phyloP scores from a whole-genome alignment of 2,113 vertebrate genomes.

The Melanotaenia duboulayi region DNA sequence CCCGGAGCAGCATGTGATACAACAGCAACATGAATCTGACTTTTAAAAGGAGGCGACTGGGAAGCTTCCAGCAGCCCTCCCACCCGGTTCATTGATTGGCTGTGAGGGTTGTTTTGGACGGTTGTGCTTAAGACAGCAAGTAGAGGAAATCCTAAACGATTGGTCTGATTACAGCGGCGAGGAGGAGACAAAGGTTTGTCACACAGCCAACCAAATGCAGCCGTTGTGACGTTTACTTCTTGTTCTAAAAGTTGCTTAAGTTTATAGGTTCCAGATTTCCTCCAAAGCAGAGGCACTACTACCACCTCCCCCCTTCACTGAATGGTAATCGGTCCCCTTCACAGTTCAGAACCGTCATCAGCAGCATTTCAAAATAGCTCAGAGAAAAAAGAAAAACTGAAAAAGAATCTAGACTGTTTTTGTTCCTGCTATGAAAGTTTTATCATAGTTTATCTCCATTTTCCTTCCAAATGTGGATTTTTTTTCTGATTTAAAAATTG shows the following conservation, averaged over 20 bases:
- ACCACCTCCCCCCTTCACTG: conserved; percentile 50
- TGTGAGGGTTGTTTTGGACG: conserved; percentile 38
- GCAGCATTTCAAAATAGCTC: conserved; percentile 32
- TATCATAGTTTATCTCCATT: conserved; percentile 5
- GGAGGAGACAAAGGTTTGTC: conserved; percentile 75
- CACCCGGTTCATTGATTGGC: conserved; percentile 76
- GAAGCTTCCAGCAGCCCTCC: conserved; percentile 67
- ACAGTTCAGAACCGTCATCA: conserved; percentile 45
- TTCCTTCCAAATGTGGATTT: conserved; percentile 5
- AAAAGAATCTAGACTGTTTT: conserved; percentile 28
- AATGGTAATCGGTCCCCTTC: conserved; percentile 27
- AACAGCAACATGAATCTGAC: conserved; percentile 67
- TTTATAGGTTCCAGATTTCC: conserved; percentile 94
- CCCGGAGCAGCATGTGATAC: conserved; percentile 65
- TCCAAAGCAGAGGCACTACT: conserved; percentile 60
- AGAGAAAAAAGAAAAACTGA: not conserved
- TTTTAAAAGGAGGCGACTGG: conserved; percentile 77
- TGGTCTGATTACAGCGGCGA: conserved; percentile 66
- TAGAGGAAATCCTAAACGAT: conserved; percentile 63
- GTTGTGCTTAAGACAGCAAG: conserved; percentile 68
- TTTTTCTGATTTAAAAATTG: not conserved
- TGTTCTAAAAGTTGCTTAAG: conserved; percentile 82
- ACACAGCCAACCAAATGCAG: conserved; percentile 82
- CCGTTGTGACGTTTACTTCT: conserved; percentile 80
- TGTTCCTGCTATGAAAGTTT: conserved; percentile 17